Base-by-base conservation (phyloP, 2,888 invertebrate genomes). In the Eristalis tenax region DNA sequence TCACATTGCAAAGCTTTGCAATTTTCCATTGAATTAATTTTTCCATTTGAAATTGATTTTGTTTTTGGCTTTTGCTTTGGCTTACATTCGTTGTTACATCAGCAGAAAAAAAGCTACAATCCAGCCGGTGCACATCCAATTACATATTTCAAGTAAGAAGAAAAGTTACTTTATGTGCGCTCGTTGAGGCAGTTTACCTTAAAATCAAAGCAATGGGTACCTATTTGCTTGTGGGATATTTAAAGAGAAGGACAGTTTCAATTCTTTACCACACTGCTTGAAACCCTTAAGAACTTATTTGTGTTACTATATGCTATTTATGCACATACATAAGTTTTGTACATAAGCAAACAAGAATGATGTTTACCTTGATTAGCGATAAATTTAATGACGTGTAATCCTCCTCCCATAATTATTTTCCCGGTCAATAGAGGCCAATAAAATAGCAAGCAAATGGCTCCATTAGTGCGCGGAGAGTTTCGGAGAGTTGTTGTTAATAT, bases 21-120 rank as follows among this genome's bases (percentile, higher is more conserved):
- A 86, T 86, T 86, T 86, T 83, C 86, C 86, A 86, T 86, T 86
- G 83, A 83, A 86, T 86, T 86, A 83, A 79, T 86, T 83, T 86
- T 83, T 86, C 83, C 63, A 71, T 82, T 78, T 83, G 83, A 56
- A 78, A 75, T 83, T 77, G 82, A 77, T 86, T 82, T 84, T 66
- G 73, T 85, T 69, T 85, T 81, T 78, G 57, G 69, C 43, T 65
- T 74, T 82, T 74, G 69, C 65, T 82, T 82, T 70, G 73, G 86
- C 69, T 82, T 78, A 69, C 77, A 78, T 86, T 75, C 70, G 15
- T 40, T 70, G 59, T 86, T 79, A 83, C 71, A 70, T 75, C 61
- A 78, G 40, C 63, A 69, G 35, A 59, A 65, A 63, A 26, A 74
- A 43, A 56, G 15, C 50, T 28, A 74, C 82, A 74, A 78, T 78